Evolutionary conservation across 2,113 vertebrate genomes (phyloP).

Genomic region (Apteryx mantelli): DNA sequence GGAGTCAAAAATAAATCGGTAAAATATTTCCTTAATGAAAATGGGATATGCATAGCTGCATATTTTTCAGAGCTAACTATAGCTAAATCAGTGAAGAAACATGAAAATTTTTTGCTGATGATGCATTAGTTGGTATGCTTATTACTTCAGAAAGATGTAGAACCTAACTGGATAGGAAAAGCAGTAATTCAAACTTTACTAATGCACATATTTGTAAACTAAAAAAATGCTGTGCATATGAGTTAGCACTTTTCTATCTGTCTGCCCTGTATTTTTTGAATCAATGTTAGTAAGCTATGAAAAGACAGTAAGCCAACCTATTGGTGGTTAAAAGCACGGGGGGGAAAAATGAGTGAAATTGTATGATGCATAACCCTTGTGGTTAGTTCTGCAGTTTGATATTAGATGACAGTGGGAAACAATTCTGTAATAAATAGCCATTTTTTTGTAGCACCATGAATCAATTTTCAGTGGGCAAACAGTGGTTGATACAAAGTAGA

Average conservation of each 20-base stretch:
- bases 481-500: neutral
- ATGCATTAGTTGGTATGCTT: neutral
- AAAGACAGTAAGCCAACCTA: neutral
- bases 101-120: neutral
- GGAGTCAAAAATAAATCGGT: neutral
- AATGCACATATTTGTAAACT: accelerated
- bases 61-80: neutral
- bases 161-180: neutral
- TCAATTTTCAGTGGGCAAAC: neutral
- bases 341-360: neutral
- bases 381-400: neutral
- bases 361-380: neutral
- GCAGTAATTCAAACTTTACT: neutral
- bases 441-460: neutral
- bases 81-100: neutral
- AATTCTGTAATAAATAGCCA: neutral
- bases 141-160: neutral
- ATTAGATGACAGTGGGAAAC: neutral
- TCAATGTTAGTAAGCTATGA: neutral
- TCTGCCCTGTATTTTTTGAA: neutral
- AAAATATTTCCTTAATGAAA: neutral
- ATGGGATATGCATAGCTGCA: neutral
- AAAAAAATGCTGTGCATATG: neutral
- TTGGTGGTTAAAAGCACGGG: neutral
- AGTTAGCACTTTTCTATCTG: neutral